Percentiles rank a stretch among this genome's conserved stretches.
These are phyloP conservation scores for Cryptocephalus primarius DNA, from an alignment of 2,888 invertebrate genomes.

Conservation along the genomic window DNA sequence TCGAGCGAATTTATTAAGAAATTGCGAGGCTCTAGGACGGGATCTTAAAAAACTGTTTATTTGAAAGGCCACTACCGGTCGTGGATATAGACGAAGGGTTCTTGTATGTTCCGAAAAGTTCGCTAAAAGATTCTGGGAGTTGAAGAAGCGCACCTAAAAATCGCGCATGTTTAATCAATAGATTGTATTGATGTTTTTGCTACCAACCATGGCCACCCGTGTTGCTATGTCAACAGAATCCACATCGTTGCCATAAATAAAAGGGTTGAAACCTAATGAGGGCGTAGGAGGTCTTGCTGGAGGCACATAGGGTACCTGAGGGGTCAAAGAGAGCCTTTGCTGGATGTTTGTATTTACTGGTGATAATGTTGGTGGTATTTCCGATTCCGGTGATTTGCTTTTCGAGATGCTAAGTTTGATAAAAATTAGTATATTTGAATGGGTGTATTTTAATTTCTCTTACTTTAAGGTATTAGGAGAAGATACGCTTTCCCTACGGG, in stretches of 20 bases:
- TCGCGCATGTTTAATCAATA: not conserved
- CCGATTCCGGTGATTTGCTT: conserved; percentile 11
- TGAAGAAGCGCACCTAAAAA: conserved; percentile 82
- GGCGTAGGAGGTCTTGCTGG: conserved; percentile 39
- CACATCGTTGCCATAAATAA: conserved; percentile 88
- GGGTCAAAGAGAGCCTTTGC: conserved; percentile 21
- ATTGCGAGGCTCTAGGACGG: conserved; percentile 77
- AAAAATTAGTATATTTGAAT: not conserved
- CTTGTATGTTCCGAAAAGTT: conserved; percentile 98
- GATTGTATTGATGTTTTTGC: conserved; percentile 14
- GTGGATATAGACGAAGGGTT: conserved; percentile 88
- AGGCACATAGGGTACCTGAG: conserved; percentile 23
- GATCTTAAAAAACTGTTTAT: conserved; percentile 93
- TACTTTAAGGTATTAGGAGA: conserved; percentile 41
- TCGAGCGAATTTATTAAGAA: conserved; percentile 76
- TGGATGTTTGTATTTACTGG: conserved; percentile 19
- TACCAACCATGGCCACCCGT: conserved; percentile 82
- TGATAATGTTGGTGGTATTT: conserved; percentile 16
- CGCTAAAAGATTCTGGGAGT: conserved; percentile 91
- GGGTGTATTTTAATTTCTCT: not conserved
- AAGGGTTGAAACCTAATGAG: conserved; percentile 60
- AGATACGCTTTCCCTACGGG: conserved; percentile 53
- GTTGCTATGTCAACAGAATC: conserved; percentile 98
- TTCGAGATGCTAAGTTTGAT: conserved; percentile 5
- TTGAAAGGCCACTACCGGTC: conserved; percentile 98